Conservation (phyloP, 2,888 invertebrate species). For the Heliconius sara region DNA sequence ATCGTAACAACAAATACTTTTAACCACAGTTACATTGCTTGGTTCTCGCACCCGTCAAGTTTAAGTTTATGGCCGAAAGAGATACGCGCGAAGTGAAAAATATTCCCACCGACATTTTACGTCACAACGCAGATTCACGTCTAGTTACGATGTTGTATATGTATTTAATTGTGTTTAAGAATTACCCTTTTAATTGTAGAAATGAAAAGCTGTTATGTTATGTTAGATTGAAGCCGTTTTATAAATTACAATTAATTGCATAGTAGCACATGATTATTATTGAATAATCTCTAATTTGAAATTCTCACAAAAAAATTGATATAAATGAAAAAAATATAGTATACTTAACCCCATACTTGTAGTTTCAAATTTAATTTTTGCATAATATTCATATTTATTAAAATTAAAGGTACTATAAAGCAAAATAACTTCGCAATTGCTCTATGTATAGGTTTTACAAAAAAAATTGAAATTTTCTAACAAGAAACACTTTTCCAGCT, state of each 20-base stretch:
- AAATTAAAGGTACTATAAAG: not conserved
- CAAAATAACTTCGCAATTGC: not conserved
- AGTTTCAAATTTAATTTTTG: not conserved
- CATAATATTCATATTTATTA: not conserved
- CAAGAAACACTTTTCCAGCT: not conserved
- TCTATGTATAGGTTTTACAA: not conserved
- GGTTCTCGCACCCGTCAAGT: constrained; percentile 39
- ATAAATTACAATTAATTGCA: not conserved
- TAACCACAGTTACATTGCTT: constrained; percentile 40
- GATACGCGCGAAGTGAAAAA: constrained; percentile 29
- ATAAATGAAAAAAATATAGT: not conserved
- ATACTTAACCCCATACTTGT: not conserved
- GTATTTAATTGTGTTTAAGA: not conserved
- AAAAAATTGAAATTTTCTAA: not conserved
- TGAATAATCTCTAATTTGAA: not conserved
- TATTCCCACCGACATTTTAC: constrained; percentile 31
- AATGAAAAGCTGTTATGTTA: constrained; percentile 1
- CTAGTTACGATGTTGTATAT: constrained; percentile 4
- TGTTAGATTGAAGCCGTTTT: not conserved
- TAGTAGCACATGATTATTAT: not conserved
- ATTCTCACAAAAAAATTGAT: too few relatives aligned
- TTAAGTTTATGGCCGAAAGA: constrained; percentile 45
- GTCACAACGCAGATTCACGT: constrained; percentile 1
- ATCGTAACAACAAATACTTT: constrained; percentile 36
- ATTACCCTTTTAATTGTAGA: constrained; percentile 3